These are phyloP conservation scores for Cossypha niveicapilla DNA, from an alignment of 2,797 vertebrate genomes.

Conservation along the genomic window DNA sequence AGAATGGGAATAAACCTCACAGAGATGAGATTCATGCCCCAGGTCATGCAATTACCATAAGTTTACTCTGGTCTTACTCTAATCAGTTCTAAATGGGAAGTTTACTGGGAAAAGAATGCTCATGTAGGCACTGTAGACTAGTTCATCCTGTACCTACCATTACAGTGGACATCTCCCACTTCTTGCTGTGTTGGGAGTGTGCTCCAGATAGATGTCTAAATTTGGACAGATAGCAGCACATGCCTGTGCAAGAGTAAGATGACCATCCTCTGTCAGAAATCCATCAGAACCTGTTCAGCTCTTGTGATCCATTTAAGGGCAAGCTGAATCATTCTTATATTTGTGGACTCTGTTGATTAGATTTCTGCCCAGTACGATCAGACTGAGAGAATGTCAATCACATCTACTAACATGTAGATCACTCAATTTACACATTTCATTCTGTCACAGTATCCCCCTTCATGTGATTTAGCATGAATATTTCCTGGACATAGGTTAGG, in stretches of 20 bases:
- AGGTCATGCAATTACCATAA: neutral
- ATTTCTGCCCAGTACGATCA: neutral
- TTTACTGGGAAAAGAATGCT: neutral
- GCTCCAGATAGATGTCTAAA: neutral
- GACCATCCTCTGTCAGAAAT: neutral
- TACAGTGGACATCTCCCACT: neutral
- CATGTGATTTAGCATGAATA: neutral
- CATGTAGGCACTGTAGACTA: neutral
- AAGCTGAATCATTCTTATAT: neutral
- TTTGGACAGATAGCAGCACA: neutral
- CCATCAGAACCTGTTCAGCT: neutral
- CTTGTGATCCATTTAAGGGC: neutral
- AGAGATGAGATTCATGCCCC: neutral
- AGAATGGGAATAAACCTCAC: neutral
- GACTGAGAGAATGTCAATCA: neutral
- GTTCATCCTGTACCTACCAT: neutral
- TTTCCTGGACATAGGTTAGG: neutral
- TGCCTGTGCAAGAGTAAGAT: neutral
- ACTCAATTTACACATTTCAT: neutral
- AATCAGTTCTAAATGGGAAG: neutral
- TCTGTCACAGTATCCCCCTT: neutral
- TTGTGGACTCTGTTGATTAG: fast-evolving
- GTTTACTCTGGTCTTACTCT: neutral
- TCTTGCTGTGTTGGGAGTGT: neutral
- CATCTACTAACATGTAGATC: fast-evolving